These are phyloP conservation scores for Albula goreensis DNA, from an alignment of 2,113 vertebrate species.

Conservation along the genomic window DNA sequence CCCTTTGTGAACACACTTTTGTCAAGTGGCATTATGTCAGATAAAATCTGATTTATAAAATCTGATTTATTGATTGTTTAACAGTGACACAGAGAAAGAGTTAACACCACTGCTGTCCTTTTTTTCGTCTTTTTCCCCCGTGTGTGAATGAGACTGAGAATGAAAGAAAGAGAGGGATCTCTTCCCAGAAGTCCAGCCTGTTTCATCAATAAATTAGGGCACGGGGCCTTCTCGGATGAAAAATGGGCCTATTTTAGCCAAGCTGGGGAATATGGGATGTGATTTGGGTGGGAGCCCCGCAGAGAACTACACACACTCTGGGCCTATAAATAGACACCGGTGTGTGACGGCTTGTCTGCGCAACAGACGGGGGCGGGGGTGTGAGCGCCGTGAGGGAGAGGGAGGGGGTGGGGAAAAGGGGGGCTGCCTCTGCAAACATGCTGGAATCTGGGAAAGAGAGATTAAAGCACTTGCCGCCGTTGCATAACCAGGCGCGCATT, in stretches of 20 bases:
- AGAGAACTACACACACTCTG: not conserved
- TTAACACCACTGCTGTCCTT: not conserved
- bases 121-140: not conserved
- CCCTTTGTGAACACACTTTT: too few species aligned
- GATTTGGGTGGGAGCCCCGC: constrained; percentile 19
- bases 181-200: constrained; percentile 28
- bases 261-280: constrained; percentile 21
- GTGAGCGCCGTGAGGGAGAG: not conserved
- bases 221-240: constrained; percentile 26
- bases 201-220: constrained; percentile 43
- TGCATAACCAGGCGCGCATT: not conserved
- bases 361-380: not conserved
- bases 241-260: constrained; percentile 30
- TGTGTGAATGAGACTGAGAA: constrained; percentile 18
- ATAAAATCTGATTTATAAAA: too few species aligned
- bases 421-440: not conserved
- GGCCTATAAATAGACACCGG: constrained; percentile 18
- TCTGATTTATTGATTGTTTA: not conserved
- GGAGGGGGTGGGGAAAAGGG: not conserved
- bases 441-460: not conserved
- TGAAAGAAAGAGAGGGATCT: constrained; percentile 39
- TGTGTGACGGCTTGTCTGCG: not conserved
- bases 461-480: constrained; percentile 4
- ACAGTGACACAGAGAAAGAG: not conserved
- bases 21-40: too few species aligned